Base-by-base conservation (phyloP, 2,113 vertebrate species). In the Stigmatopora nigra region DNA sequence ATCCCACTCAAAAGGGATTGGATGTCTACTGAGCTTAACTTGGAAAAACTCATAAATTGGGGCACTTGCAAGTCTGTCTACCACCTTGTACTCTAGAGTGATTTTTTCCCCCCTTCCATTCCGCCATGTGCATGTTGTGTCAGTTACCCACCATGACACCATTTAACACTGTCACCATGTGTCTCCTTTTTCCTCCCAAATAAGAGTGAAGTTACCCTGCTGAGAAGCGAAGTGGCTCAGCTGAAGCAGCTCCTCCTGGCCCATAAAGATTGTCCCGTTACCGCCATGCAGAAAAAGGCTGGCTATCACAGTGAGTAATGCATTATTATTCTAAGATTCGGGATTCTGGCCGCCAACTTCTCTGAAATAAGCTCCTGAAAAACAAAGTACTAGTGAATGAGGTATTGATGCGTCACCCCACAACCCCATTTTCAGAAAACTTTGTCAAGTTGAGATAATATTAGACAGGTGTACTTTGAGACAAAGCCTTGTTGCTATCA, bases 241-340 rank as follows among this genome's bases (percentile, higher is more conserved):
- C 94, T 99, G 91, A 99, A 99, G 91, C 97, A 98, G 93, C 96
- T 99, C 88, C 93, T 98, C 87, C 93, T 99, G 93, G 94, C 97
- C 94, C 96, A 99, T 95, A 99, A 98, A 94, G 96, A 99, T 93
- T 99, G 97, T 92, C 97, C 97, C 87, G 95, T 99, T 90, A 98
- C 97, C 12, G 93, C 94, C 92, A 95, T 98, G 94, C 97, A 99
- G 94, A 98, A 97, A 94, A 98, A 97, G 91, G 97, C 96, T 88
- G 93, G 92, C 94, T 95, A 95, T 95, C 94, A 97, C 88, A 92
- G 97, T 99, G 94, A 99, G 97, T 99, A 95, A 95, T 93, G 93
- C 88, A 87, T 90, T 92, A 92, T 95, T 92, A 91, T 92, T 89
- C 88, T 79, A 86, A 86, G 91, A 91, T 90, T 75, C 80, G 86